Percentiles rank a stretch among this genome's conserved stretches.
Evolutionary conservation across 2,113 vertebrate genomes (phyloP).

Genomic region (Ciconia stormi): DNA sequence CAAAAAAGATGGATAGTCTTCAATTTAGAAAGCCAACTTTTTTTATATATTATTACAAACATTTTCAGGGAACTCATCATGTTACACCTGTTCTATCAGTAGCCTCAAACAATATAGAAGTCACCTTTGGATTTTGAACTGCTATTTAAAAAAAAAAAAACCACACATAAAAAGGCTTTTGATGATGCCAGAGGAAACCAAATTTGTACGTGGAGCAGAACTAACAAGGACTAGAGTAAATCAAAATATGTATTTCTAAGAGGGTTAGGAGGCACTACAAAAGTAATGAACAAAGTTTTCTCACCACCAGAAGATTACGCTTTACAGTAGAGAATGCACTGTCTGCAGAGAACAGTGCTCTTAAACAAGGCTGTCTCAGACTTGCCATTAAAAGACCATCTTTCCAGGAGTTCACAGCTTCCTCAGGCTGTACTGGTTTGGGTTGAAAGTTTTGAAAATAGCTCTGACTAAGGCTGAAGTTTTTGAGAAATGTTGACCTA

Average conservation of each 20-base stretch:
- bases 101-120: neutral
- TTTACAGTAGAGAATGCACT: accelerated
- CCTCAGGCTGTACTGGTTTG: neutral
- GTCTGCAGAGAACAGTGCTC: neutral
- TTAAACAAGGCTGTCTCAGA: neutral
- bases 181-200: neutral
- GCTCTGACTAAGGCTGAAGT: neutral
- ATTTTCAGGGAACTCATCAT: neutral
- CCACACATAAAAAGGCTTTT: neutral
- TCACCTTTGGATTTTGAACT: neutral
- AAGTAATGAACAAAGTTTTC: neutral
- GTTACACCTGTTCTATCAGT: neutral
- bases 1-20: neutral
- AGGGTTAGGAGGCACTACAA: neutral
- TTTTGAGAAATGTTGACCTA: neutral
- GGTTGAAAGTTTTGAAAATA: neutral
- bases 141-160: neutral
- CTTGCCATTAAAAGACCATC: neutral
- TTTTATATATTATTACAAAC: neutral
- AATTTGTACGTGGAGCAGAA: neutral
- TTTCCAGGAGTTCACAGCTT: neutral
- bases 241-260: neutral
- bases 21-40: neutral
- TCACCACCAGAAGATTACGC: neutral
- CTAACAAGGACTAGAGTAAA: neutral